phyloP scores from a whole-genome alignment of 2,888 invertebrate genomes.

The Apeira syringaria region DNA sequence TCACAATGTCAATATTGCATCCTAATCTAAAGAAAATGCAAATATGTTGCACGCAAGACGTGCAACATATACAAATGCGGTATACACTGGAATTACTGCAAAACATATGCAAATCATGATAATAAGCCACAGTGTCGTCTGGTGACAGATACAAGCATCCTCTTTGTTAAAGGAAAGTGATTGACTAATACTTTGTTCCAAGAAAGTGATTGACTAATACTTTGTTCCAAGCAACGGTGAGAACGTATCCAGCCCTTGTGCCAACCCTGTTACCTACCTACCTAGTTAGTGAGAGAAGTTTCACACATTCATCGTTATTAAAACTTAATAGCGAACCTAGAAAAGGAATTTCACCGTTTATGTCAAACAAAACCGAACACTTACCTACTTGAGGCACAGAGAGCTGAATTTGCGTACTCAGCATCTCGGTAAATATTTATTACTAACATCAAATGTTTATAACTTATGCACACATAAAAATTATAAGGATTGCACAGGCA shows the following conservation, averaged over 20 bases:
- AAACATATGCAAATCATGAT: slow-evolving; percentile 8
- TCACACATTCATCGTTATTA: no score
- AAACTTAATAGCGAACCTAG: no score
- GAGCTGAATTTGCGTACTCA: no score
- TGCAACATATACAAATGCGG: neutral
- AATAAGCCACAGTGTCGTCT: slow-evolving; percentile 33
- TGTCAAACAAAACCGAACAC: no score
- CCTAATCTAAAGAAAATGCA: slow-evolving; percentile 14
- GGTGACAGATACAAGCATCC: slow-evolving; percentile 36
- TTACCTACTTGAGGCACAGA: no score
- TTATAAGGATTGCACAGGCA: no score
- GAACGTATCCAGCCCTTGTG: neutral
- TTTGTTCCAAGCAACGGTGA: slow-evolving; percentile 8
- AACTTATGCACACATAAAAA: no score
- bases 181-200: slow-evolving; percentile 19
- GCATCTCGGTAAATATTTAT: no score
- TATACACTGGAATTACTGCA: slow-evolving; percentile 1
- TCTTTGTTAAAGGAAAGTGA: slow-evolving; percentile 14
- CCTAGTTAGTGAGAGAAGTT: no score
- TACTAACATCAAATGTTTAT: no score
- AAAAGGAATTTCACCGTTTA: no score
- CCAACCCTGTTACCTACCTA: no score
- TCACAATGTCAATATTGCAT: slow-evolving; percentile 11
- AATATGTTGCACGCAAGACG: slow-evolving; percentile 18
- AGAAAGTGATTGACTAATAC: slow-evolving; percentile 20